phyloP scores from a whole-genome alignment of 64 coral and sea anemone genomes.

The Stylophora pistillata region DNA sequence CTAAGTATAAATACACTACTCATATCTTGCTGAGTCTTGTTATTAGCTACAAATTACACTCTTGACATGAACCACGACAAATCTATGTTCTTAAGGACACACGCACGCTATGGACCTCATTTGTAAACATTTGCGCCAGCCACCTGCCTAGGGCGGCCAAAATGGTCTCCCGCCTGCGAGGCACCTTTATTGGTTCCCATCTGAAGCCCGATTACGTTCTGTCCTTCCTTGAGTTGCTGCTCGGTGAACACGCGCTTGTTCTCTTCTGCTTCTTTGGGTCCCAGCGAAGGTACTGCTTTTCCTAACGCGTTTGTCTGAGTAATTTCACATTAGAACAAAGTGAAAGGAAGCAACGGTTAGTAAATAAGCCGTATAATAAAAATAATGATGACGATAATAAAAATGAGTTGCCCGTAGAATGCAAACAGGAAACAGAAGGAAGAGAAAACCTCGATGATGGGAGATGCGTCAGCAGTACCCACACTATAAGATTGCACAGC shows the following conservation, averaged over 20 bases:
- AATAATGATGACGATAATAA: too few relatives aligned
- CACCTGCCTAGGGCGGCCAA: conserved; percentile 61
- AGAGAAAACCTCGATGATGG: too few relatives aligned
- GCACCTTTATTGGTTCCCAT: conserved; percentile 77
- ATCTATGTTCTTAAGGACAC: neutral
- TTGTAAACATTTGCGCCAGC: conserved; percentile 60
- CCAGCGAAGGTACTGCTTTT: conserved; percentile 29
- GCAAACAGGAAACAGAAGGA: too few relatives aligned
- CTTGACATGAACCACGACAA: neutral
- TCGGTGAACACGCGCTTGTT: conserved; percentile 72
- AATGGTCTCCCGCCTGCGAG: conserved; percentile 60
- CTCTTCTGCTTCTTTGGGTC: conserved; percentile 54
- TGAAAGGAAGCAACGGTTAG: too few relatives aligned
- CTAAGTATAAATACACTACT: neutral
- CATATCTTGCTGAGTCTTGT: neutral
- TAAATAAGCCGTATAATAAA: too few relatives aligned
- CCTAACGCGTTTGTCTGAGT: neutral
- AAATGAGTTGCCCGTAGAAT: too few relatives aligned
- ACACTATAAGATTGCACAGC: too few relatives aligned
- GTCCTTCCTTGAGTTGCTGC: conserved; percentile 50
- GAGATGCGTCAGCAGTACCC: too few relatives aligned
- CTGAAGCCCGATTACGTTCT: conserved; percentile 68
- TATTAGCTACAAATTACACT: neutral
- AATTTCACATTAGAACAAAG: too few relatives aligned
- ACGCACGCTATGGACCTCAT: conserved; percentile 5